Evolutionary conservation across 1,140 invertebrate genomes (phyloP).

Genomic region (Mactra quadrangularis): DNA sequence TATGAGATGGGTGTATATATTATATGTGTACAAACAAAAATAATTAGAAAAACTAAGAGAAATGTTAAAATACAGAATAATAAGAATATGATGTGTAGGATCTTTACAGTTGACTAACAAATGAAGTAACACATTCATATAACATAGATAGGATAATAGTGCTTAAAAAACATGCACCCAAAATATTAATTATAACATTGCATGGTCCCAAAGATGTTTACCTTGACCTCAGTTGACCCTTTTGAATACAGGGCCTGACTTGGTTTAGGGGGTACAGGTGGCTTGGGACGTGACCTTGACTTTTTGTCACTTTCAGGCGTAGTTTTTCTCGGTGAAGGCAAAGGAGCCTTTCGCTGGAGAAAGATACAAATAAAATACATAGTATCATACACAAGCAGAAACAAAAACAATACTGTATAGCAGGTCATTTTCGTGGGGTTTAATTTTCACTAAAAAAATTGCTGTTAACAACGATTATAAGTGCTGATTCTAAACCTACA

Average conservation of each 20-base stretch:
- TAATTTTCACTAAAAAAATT: too few relatives aligned
- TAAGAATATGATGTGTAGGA: too few relatives aligned
- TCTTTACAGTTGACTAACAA: too few relatives aligned
- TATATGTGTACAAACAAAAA: too few relatives aligned
- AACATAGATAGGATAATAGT: too few relatives aligned
- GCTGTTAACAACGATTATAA: too few relatives aligned
- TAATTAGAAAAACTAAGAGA: too few relatives aligned
- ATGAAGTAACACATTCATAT: too few relatives aligned
- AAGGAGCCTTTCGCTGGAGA: slow-evolving; percentile 28
- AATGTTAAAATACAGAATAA: too few relatives aligned
- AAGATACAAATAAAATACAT: slow-evolving; percentile 17
- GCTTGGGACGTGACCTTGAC: slow-evolving; percentile 63
- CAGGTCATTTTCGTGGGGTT: background rate
- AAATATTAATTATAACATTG: too few relatives aligned
- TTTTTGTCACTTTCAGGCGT: slow-evolving; percentile 30
- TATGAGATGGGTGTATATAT: too few relatives aligned
- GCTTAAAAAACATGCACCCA: slow-evolving; percentile 36
- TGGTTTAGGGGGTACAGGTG: slow-evolving; percentile 70
- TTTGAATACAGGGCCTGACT: slow-evolving; percentile 34
- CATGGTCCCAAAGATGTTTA: slow-evolving; percentile 37
- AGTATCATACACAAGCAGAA: slow-evolving; percentile 1
- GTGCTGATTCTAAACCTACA: too few relatives aligned
- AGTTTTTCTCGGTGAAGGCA: slow-evolving; percentile 52
- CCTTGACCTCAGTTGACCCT: slow-evolving; percentile 48
- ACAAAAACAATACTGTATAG: background rate